Percentiles rank a stretch among this genome's conserved stretches.
Conservation (phyloP, 2,797 vertebrate species). For the Pseudochromis fuscus region DNA sequence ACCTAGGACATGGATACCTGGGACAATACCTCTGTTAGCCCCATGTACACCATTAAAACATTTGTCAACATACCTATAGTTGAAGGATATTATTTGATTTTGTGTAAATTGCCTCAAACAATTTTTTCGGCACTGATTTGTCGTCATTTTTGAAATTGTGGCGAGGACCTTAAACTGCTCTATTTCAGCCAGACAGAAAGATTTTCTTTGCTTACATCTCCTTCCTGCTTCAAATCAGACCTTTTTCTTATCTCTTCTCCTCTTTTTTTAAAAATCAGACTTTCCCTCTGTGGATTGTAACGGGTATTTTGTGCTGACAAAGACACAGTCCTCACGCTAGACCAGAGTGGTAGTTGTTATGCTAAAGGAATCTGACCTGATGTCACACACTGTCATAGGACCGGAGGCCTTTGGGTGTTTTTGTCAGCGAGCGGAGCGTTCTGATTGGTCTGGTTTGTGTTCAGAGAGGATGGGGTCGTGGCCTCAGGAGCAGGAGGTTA, state of each 20-base stretch:
- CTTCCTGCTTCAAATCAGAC: constrained; percentile 16
- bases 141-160: constrained; percentile 12
- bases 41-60: constrained; percentile 6
- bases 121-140: background rate
- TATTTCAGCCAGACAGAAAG: background rate
- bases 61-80: background rate
- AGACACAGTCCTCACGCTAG: constrained; percentile 66
- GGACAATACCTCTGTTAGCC: constrained; percentile 27
- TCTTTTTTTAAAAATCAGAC: constrained; percentile 4
- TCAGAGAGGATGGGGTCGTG: constrained; percentile 73
- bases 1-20: constrained; percentile 55
- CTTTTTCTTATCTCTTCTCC: background rate
- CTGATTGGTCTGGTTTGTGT: constrained; percentile 79
- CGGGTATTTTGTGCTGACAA: constrained; percentile 76
- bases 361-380: constrained; percentile 85
- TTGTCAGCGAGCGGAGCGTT: constrained; percentile 72
- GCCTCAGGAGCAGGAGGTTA: constrained; percentile 70
- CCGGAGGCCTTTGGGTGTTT: constrained; percentile 80
- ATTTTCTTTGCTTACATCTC: background rate
- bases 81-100: constrained; percentile 3
- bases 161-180: constrained; percentile 1
- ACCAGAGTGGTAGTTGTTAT: constrained; percentile 76
- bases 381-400: constrained; percentile 83
- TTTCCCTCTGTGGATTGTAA: constrained; percentile 50
- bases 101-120: constrained; percentile 4